These are phyloP conservation scores for Popillia japonica DNA, from an alignment of 1,140 invertebrate species.

Conservation along the genomic window DNA sequence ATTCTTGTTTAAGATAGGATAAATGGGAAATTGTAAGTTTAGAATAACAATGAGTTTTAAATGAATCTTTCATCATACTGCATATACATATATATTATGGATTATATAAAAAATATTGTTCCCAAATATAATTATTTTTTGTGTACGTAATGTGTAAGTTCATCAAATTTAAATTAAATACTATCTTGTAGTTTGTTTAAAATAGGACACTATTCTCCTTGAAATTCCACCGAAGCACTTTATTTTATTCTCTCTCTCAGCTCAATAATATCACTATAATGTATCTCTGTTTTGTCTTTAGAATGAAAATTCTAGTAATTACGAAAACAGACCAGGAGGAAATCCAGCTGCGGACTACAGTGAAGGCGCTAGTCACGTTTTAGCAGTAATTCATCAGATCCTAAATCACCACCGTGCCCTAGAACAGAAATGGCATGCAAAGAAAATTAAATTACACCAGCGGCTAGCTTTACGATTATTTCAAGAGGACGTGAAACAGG, in stretches of 20 bases:
- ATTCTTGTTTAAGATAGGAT: background rate
- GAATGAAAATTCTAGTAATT: slow-evolving; percentile 55
- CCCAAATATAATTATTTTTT: too few relatives aligned
- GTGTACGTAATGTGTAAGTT: too few relatives aligned
- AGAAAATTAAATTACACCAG: slow-evolving; percentile 94
- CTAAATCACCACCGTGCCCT: slow-evolving; percentile 90
- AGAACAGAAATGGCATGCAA: slow-evolving; percentile 93
- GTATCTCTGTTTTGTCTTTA: slow-evolving; percentile 43
- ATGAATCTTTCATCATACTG: background rate
- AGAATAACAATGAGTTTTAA: background rate
- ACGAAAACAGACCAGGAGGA: slow-evolving; percentile 61
- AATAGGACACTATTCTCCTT: background rate
- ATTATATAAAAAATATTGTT: too few relatives aligned
- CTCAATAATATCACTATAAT: background rate
- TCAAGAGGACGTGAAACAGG: slow-evolving; percentile 93
- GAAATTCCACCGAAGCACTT: background rate
- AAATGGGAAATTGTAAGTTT: too few relatives aligned
- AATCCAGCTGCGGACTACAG: slow-evolving; percentile 96
- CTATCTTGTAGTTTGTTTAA: too few relatives aligned
- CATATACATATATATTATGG: too few relatives aligned
- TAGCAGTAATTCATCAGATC: slow-evolving; percentile 93
- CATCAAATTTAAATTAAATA: too few relatives aligned
- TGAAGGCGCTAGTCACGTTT: slow-evolving; percentile 88
- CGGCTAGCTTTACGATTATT: slow-evolving; percentile 91
- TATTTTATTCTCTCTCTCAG: background rate